These are phyloP conservation scores for Perizoma flavofasciatum DNA, from an alignment of 2,888 invertebrate species.

Conservation along the genomic window DNA sequence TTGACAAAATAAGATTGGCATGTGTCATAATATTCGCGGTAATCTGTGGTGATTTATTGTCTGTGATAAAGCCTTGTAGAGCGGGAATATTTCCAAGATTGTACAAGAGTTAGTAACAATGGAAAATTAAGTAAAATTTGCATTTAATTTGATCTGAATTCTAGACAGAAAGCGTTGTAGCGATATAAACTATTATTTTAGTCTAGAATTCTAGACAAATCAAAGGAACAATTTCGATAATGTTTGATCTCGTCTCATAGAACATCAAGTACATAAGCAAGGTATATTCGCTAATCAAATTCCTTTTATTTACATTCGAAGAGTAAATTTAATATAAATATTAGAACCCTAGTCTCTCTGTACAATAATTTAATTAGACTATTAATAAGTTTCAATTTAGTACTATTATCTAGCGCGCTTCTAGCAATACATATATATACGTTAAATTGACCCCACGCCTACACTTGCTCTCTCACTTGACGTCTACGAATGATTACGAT, in stretches of 20 bases:
- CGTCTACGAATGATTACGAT: constrained; percentile 14
- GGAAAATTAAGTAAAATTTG: no score
- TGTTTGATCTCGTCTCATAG: constrained; percentile 10
- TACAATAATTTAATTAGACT: constrained; percentile 69
- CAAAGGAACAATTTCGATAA: background rate
- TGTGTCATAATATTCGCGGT: no score
- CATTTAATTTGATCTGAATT: no score
- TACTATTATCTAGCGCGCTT: constrained; percentile 36
- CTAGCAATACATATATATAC: constrained; percentile 20
- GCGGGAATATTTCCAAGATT: no score
- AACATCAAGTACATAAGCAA: constrained; percentile 42
- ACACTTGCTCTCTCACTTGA: background rate
- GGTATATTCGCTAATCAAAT: constrained; percentile 53
- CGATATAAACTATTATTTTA: no score
- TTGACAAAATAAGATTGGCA: no score
- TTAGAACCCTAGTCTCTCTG: constrained; percentile 73
- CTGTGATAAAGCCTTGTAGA: no score
- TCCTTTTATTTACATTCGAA: constrained; percentile 66
- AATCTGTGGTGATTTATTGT: no score
- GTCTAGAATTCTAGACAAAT: background rate
- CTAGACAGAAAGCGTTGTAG: no score
- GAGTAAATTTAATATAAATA: constrained; percentile 57
- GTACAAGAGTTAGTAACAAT: no score
- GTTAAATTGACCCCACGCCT: constrained; percentile 12
- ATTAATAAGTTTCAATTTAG: constrained; percentile 28